Evolutionary conservation across 35 echinoderm and acorn worm species (phyloP).

Genomic region (Amphiura filiformis): DNA sequence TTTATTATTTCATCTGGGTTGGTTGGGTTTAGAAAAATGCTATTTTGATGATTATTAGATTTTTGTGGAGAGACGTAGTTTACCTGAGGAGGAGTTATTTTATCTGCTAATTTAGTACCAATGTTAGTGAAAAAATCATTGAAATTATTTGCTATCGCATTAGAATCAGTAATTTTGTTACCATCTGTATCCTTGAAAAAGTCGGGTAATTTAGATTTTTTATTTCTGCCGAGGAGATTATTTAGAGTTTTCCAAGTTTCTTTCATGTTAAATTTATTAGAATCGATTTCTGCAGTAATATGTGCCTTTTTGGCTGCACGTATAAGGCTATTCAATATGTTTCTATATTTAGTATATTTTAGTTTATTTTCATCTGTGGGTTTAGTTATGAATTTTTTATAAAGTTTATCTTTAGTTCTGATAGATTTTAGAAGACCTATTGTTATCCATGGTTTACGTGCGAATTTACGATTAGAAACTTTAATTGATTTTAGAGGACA

Average conservation of each 20-base stretch:
- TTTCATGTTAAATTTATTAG: background rate
- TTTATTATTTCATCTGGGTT: too few relatives aligned
- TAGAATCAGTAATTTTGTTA: background rate
- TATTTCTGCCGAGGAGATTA: background rate
- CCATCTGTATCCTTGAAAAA: background rate
- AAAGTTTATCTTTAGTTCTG: background rate
- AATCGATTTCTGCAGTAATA: background rate
- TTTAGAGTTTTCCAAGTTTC: background rate
- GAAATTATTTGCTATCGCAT: background rate
- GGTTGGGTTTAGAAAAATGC: too few relatives aligned
- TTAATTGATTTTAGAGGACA: background rate
- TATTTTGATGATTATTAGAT: background rate
- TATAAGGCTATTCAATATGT: background rate
- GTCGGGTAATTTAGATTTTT: too few relatives aligned
- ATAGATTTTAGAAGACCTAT: background rate
- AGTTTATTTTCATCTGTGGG: too few relatives aligned
- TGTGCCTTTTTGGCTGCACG: background rate
- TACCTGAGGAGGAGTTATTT: background rate
- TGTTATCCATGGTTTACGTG: background rate
- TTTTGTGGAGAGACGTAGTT: background rate
- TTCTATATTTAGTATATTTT: too few relatives aligned
- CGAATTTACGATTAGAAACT: background rate
- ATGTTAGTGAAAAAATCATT: too few relatives aligned
- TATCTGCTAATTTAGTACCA: too few relatives aligned
- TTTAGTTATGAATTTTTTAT: background rate